Evolutionary conservation across 53 echinoderm and acorn worm species (phyloP).

Genomic region (Pentamera pediparva): DNA sequence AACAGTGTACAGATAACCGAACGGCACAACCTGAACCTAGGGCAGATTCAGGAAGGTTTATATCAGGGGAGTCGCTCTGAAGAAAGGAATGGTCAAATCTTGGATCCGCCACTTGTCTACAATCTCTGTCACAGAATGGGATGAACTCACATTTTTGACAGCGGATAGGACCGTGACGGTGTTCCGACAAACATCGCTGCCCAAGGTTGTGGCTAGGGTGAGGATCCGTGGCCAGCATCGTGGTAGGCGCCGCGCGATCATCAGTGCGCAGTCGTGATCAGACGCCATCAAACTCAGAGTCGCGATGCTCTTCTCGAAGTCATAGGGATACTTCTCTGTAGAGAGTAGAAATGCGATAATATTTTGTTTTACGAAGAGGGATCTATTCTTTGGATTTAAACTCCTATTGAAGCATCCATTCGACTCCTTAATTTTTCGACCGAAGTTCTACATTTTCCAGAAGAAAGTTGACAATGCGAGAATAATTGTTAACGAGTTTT

Average conservation of each 20-base stretch:
- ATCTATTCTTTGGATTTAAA: too few relatives aligned
- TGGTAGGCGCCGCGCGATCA: conserved; percentile 11
- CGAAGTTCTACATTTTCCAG: too few relatives aligned
- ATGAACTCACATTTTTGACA: conserved; percentile 3
- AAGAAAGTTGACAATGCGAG: too few relatives aligned
- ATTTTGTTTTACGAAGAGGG: too few relatives aligned
- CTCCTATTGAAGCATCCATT: neutral
- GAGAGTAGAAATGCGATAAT: neutral
- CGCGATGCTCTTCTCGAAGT: conserved; percentile 10
- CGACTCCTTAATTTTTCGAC: neutral
- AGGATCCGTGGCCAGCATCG: conserved; percentile 25
- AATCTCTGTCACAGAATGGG: neutral
- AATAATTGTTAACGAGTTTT: neutral
- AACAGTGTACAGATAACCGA: too few relatives aligned
- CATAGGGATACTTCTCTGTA: conserved; percentile 22
- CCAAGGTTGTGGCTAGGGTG: conserved; percentile 6
- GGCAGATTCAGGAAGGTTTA: too few relatives aligned
- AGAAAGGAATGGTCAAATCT: too few relatives aligned
- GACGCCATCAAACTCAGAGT: conserved; percentile 14
- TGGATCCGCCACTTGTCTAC: too few relatives aligned
- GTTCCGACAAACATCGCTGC: conserved; percentile 13
- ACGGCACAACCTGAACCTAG: too few relatives aligned
- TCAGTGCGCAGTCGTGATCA: conserved; percentile 13
- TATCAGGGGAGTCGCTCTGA: too few relatives aligned
- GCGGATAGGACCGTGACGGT: conserved; percentile 4